Percentiles rank a stretch among this genome's conserved stretches.
Conservation (phyloP, 1,140 invertebrate genomes). For the Orchestia grillus region DNA sequence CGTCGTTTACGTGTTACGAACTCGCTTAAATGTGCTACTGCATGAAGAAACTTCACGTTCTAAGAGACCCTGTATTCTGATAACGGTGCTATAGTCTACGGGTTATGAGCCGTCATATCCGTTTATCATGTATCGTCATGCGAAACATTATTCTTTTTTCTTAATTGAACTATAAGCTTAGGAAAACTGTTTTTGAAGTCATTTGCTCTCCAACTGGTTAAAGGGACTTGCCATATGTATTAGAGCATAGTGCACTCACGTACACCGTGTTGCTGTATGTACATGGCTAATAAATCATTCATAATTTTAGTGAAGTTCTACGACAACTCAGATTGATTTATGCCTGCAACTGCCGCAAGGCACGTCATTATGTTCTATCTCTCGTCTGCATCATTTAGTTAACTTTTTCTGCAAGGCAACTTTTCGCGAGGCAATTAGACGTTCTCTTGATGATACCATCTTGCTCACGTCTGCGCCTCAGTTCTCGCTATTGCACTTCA, state of each 20-base stretch:
- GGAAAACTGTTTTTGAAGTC: not conserved
- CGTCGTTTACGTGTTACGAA: not conserved
- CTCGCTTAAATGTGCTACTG: not conserved
- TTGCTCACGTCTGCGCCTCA: not conserved
- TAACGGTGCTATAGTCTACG: not conserved
- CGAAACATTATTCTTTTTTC: not conserved
- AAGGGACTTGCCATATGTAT: not conserved
- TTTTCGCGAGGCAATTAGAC: not conserved
- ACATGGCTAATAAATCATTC: not conserved
- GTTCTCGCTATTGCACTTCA: not conserved
- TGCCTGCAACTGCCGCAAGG: not conserved
- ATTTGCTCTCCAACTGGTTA: not conserved
- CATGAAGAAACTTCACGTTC: not conserved
- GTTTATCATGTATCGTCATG: not conserved
- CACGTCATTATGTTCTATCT: not conserved
- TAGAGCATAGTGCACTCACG: not conserved
- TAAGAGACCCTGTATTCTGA: not conserved
- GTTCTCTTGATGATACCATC: not conserved
- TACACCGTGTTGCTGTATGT: not conserved
- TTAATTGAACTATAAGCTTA: not conserved
- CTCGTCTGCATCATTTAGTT: not conserved
- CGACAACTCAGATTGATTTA: not conserved
- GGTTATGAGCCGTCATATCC: not conserved
- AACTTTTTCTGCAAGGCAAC: not conserved
- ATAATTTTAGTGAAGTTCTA: not conserved